Evolutionary conservation across 2,888 invertebrate genomes (phyloP).

Genomic region (Scaptomyza caliginosa): DNA sequence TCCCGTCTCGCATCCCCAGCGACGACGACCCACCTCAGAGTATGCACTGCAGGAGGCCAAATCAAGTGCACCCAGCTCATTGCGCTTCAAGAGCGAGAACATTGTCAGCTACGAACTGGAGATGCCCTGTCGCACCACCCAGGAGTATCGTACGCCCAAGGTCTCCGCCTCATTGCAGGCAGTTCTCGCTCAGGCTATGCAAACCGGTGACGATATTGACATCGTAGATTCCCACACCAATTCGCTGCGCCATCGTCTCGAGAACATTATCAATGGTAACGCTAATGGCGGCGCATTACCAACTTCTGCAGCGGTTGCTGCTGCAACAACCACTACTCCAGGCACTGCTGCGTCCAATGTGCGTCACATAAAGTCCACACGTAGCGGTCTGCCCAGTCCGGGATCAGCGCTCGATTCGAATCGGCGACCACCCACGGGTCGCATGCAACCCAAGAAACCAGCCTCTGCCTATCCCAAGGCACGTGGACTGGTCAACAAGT

Average conservation of each 20-base stretch:
- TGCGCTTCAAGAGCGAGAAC: constrained; percentile 84
- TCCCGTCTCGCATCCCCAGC: constrained; percentile 87
- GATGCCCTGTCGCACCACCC: constrained; percentile 84
- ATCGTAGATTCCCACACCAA: constrained; percentile 82
- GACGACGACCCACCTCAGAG: constrained; percentile 87
- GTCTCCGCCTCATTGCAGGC: constrained; percentile 84
- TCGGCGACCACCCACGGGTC: constrained; percentile 81
- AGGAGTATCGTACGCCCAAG: constrained; percentile 84
- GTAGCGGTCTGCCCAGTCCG: constrained; percentile 70
- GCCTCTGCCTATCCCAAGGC: constrained; percentile 84
- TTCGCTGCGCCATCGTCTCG: constrained; percentile 83
- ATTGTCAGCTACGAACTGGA: constrained; percentile 84
- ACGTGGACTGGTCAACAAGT: constrained; percentile 84
- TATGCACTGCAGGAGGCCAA: constrained; percentile 85
- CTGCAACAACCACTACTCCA: constrained; percentile 8
- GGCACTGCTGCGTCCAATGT: constrained; percentile 52
- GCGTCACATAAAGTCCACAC: constrained; percentile 75
- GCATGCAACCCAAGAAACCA: constrained; percentile 81
- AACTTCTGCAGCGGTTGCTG: constrained; percentile 12
- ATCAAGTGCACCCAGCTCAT: constrained; percentile 71
- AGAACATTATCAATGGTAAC: constrained; percentile 83
- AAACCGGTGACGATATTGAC: constrained; percentile 84
- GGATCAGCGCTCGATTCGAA: constrained; percentile 80
- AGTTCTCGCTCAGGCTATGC: constrained; percentile 84
- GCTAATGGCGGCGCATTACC: constrained; percentile 58